These are phyloP conservation scores for Campoplex nolae DNA, from an alignment of 2,888 invertebrate genomes.

Conservation along the genomic window DNA sequence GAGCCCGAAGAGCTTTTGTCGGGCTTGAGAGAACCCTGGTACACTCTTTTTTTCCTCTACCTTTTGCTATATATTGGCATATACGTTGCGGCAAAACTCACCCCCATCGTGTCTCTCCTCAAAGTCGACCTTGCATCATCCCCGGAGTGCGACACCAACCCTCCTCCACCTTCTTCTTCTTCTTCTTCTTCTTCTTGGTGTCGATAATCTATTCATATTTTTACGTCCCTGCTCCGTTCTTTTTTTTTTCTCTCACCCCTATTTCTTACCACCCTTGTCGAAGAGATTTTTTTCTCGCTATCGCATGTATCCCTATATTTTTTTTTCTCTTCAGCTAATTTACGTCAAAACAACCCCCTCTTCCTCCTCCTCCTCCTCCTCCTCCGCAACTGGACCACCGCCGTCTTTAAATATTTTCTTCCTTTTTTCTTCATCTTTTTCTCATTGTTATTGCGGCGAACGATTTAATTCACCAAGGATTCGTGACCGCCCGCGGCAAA, in stretches of 20 bases:
- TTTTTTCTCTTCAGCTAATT: conserved; percentile 44
- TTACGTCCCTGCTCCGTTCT: conserved; percentile 68
- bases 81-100: conserved; percentile 29
- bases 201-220: conserved; percentile 79
- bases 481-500: conserved; percentile 54
- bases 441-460: conserved; percentile 54
- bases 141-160: conserved; percentile 36
- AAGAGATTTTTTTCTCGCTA: conserved; percentile 36
- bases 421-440: conserved; percentile 10
- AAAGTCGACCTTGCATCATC: conserved; percentile 48
- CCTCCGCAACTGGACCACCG: not conserved
- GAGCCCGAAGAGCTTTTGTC: conserved; percentile 81
- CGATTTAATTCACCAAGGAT: conserved; percentile 63
- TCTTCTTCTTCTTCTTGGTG: conserved; percentile 26
- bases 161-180: not conserved
- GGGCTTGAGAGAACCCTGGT: conserved; percentile 66
- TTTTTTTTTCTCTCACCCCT: conserved; percentile 57
- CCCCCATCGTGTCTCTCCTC: conserved; percentile 6
- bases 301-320: conserved; percentile 28
- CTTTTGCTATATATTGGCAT: conserved; percentile 12
- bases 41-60: conserved; percentile 61
- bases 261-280: not conserved
- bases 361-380: not conserved
- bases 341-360: conserved; percentile 30
- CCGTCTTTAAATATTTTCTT: conserved; percentile 14